phyloP scores from a whole-genome alignment of 2,888 invertebrate species.

The Cantharis flavilabris region DNA sequence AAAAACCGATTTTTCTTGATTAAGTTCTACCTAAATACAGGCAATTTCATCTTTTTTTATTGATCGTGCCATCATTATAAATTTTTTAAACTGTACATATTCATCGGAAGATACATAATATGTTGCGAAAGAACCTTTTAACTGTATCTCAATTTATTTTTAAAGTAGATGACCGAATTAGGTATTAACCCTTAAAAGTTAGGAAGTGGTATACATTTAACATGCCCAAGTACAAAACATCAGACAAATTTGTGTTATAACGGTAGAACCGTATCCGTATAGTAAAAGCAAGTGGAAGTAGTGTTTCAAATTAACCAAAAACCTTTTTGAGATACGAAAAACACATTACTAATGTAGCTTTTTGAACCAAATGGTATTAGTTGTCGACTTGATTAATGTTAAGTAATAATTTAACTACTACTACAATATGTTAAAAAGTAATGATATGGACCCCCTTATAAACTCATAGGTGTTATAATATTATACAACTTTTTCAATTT shows the following conservation, averaged over 20 bases:
- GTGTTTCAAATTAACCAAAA: conserved; percentile 3
- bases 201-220: background rate
- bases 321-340: background rate
- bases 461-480: background rate
- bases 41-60: too few species aligned
- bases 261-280: background rate
- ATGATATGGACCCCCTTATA: background rate
- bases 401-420: background rate
- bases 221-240: background rate
- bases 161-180: background rate
- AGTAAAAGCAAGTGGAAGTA: background rate
- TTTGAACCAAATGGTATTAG: background rate
- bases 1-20: background rate
- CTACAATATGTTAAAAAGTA: background rate
- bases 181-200: background rate
- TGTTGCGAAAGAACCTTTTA: background rate
- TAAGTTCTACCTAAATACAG: background rate
- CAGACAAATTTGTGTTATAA: conserved; percentile 1
- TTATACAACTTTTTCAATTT: background rate
- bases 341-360: background rate
- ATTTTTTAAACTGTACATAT: too few species aligned
- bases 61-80: too few species aligned
- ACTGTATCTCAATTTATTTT: background rate
- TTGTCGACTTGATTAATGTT: background rate
- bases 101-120: too few species aligned